A percentile compares a stretch with the other conserved stretches of the same genome.
Evolutionary conservation across 1,140 invertebrate genomes (phyloP).

Genomic region (Leptinotarsa texana): DNA sequence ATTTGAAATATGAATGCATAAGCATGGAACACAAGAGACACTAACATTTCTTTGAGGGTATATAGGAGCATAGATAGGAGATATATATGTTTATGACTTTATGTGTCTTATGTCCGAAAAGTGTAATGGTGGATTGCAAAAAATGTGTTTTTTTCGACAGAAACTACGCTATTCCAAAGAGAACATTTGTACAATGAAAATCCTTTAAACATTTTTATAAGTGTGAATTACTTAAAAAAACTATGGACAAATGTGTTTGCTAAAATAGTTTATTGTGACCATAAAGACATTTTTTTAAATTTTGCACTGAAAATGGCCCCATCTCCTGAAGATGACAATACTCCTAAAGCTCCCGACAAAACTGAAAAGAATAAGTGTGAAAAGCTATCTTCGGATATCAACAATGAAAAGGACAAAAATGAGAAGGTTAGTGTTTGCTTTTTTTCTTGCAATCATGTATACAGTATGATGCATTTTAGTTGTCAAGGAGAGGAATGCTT

Average conservation of each 20-base stretch:
- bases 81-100: no score
- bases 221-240: slow-evolving; percentile 18
- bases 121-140: slow-evolving; percentile 46
- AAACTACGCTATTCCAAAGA: slow-evolving; percentile 10
- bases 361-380: slow-evolving; percentile 54
- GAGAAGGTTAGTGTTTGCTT: slow-evolving; percentile 36
- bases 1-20: no score
- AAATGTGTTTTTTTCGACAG: slow-evolving; percentile 43
- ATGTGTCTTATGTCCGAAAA: slow-evolving; percentile 29
- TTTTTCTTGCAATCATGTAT: no score
- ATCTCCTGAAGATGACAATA: slow-evolving; percentile 71
- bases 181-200: slow-evolving; percentile 4
- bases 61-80: no score
- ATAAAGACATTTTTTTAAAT: slow-evolving; percentile 33
- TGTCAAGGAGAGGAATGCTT: no score
- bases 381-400: slow-evolving; percentile 29
- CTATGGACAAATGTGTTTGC: slow-evolving; percentile 15
- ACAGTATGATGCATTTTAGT: no score
- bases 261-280: slow-evolving; percentile 14
- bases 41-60: no score
- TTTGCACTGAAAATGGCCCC: slow-evolving; percentile 62
- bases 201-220: slow-evolving; percentile 7
- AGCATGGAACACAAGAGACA: no score
- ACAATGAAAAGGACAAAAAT: slow-evolving; percentile 41
- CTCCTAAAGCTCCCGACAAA: slow-evolving; percentile 71